These are phyloP conservation scores for Trididemnum clinides DNA, from an alignment of 23 tunicate species.

Conservation along the genomic window DNA sequence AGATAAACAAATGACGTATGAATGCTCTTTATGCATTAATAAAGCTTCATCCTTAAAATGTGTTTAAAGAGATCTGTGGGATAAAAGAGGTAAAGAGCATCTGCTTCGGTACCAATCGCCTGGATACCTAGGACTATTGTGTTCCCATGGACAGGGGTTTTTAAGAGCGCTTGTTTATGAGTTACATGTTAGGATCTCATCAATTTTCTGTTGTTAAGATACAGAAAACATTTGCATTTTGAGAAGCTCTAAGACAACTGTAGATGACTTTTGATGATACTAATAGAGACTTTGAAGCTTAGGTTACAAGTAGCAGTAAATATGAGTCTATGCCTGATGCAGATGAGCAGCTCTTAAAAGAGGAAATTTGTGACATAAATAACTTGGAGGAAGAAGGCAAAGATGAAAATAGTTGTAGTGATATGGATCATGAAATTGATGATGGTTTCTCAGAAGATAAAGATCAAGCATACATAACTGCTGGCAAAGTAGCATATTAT, in stretches of 20 bases:
- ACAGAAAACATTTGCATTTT: slow-evolving; percentile 17
- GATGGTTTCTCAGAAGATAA: slow-evolving; percentile 5
- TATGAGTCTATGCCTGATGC: slow-evolving; percentile 13
- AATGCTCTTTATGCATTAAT: no score
- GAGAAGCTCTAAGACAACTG: slow-evolving; percentile 15
- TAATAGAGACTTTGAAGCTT: slow-evolving; percentile 17
- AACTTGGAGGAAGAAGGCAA: slow-evolving; percentile 6
- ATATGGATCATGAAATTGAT: slow-evolving; percentile 16
- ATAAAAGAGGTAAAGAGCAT: no score
- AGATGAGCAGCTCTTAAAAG: slow-evolving; percentile 1
- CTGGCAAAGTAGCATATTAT: slow-evolving; percentile 20
- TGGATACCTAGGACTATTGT: not conserved
- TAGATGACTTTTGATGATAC: slow-evolving; percentile 7
- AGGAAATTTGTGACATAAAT: no score
- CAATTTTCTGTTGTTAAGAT: no score
- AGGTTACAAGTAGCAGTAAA: slow-evolving; percentile 26
- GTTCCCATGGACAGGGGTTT: not conserved
- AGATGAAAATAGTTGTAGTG: slow-evolving; percentile 20
- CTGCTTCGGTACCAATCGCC: no score
- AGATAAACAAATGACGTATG: no score
- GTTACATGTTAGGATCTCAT: not conserved
- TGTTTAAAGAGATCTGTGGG: no score
- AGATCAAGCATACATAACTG: slow-evolving; percentile 14
- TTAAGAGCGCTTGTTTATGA: not conserved
- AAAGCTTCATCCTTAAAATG: no score